Evolutionary conservation across 2,797 vertebrate genomes (phyloP).

Genomic region (Bovichtus variegatus): DNA sequence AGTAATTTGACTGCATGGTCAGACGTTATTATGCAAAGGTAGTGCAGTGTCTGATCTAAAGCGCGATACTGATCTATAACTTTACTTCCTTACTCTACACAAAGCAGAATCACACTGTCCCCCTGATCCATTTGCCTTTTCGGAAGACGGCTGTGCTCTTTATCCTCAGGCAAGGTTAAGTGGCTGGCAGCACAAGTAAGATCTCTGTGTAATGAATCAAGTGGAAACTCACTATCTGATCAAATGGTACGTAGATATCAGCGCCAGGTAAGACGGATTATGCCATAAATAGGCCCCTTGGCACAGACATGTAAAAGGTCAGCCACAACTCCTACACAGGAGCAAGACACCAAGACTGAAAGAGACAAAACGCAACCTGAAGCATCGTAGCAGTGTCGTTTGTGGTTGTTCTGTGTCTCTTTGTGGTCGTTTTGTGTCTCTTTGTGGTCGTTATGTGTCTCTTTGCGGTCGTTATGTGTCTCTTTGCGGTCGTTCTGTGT

Average conservation of each 20-base stretch:
- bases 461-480: not conserved
- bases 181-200: constrained; percentile 27
- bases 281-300: not conserved
- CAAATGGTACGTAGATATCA: constrained; percentile 38
- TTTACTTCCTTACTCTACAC: constrained; percentile 32
- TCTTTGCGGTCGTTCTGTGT: not conserved
- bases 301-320: not conserved
- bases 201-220: constrained; percentile 47
- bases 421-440: not conserved
- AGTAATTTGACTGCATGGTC: constrained; percentile 49
- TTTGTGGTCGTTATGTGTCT: not conserved
- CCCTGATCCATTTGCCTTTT: constrained; percentile 35
- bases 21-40: constrained; percentile 51
- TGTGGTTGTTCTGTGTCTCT: not conserved
- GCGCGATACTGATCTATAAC: constrained; percentile 30
- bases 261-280: constrained; percentile 2
- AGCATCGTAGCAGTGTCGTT: not conserved
- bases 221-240: constrained; percentile 58
- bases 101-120: constrained; percentile 27
- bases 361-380: not conserved
- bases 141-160: constrained; percentile 11
- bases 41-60: constrained; percentile 21
- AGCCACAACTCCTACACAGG: not conserved
- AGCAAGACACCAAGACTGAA: not conserved
- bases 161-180: constrained; percentile 37